These are phyloP conservation scores for Umimayanthus kanabou DNA, from an alignment of 92 coral and sea anemone genomes.

Conservation along the genomic window DNA sequence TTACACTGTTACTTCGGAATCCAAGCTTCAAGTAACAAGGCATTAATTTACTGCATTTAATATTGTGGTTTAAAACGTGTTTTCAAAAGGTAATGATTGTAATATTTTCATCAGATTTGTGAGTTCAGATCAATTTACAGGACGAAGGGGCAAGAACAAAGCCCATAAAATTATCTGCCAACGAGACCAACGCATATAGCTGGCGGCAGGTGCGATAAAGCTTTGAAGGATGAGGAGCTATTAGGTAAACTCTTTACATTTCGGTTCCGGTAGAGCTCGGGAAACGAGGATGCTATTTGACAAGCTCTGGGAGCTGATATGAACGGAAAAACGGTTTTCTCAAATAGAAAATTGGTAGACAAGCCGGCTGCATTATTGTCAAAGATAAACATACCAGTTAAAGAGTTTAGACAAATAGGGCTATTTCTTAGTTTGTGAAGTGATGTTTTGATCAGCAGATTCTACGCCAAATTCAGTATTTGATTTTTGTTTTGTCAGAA, in stretches of 20 bases:
- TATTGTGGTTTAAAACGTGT: neutral
- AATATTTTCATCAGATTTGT: neutral
- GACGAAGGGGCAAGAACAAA: neutral
- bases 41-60: neutral
- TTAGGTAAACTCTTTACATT: neutral
- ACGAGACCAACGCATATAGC: too few relatives aligned
- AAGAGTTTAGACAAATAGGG: too few relatives aligned
- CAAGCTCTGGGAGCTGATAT: too few relatives aligned
- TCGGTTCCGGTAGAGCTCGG: neutral
- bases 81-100: neutral
- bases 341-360: too few relatives aligned
- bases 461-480: too few relatives aligned
- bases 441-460: too few relatives aligned
- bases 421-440: too few relatives aligned
- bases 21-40: neutral
- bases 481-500: too few relatives aligned
- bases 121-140: neutral
- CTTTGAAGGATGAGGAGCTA: neutral
- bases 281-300: too few relatives aligned
- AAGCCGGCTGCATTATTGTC: too few relatives aligned
- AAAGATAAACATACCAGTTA: too few relatives aligned
- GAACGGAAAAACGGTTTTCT: too few relatives aligned
- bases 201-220: neutral
- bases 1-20: neutral
- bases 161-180: neutral